Conservation (phyloP, 2,113 vertebrate species). For the Gadus macrocephalus region DNA sequence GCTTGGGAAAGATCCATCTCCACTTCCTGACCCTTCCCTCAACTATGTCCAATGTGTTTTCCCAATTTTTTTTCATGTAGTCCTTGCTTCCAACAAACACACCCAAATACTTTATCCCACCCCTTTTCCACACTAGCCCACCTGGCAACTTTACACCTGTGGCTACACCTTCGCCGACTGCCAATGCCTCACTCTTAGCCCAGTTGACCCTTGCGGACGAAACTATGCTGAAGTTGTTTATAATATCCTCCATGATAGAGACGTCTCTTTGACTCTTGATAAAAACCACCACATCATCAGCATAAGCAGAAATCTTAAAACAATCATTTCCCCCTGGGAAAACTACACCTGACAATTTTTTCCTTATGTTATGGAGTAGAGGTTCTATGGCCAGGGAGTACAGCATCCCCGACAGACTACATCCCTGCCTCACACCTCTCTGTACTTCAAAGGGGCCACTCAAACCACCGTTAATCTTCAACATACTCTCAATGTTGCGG, state of each 20-base stretch:
- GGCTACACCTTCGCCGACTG: neutral
- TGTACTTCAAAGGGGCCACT: no score
- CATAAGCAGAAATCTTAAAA: neutral
- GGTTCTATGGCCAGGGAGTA: no score
- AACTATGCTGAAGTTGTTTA: neutral
- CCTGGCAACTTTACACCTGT: neutral
- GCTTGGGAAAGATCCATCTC: neutral
- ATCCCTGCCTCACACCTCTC: no score
- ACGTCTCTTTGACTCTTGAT: neutral
- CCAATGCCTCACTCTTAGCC: neutral
- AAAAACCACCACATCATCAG: neutral
- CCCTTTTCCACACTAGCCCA: neutral
- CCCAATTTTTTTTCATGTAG: no score
- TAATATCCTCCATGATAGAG: neutral
- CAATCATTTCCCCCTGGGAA: no score
- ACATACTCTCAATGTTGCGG: slow-evolving; percentile 3
- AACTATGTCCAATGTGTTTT: no score
- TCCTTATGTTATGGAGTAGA: no score
- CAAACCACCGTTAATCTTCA: no score
- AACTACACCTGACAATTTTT: no score
- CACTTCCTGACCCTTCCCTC: no score
- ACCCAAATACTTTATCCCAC: neutral
- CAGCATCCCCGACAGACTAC: no score
- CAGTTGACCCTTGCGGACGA: neutral
- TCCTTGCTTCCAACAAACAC: no score